Evolutionary conservation across 2,888 invertebrate genomes (phyloP), one percentile per base, ranked within the genome.

Genomic region (Parnassius orleans): DNA sequence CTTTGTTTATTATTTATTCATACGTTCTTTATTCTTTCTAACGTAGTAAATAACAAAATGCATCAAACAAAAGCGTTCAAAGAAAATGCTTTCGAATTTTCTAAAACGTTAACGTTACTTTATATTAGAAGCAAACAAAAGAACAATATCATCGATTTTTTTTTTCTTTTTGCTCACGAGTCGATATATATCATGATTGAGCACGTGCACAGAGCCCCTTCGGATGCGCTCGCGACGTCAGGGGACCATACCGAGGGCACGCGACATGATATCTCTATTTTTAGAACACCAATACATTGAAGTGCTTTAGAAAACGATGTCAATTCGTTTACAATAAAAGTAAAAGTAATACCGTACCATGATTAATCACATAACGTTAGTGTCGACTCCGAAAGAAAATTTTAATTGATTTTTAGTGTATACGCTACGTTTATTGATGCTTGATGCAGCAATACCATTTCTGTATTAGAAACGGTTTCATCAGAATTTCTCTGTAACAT

Each of bases 181-280:
- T 11, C 48, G 53, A 60, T 62, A 53, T 62, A 53, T 41, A 56
- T 69, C 69, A 68, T 80, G 80, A 84, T 80, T 70, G 70, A 79
- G 84, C 87, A 86, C 89, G 90, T 86, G 87, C 83, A 80, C 72
- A 76, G 75, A 72, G 70, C 76, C 81, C 83, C 81, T 80, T 83
- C 76, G 65, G 69, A 72, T 85, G 87, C 85, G 85, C 81, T 68
- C 68, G 83, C 83, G 84, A 83, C 66, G 66, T 14, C 48, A 65
- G 69, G 76, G 76, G 74, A 68, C 73, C 75, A 74, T 73, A 76
- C 67, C 69, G 73, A 77, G 69, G 78, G 78, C 86, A 84, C 83
- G 83, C 83, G 84, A 82, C 83, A 68, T 73, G 72, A 74, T 73
- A 61, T 70, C 69, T 72, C 78, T 83, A 84, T 84, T 84, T 79